phyloP scores from a whole-genome alignment of 2,888 invertebrate species.

The Salticus scenicus region DNA sequence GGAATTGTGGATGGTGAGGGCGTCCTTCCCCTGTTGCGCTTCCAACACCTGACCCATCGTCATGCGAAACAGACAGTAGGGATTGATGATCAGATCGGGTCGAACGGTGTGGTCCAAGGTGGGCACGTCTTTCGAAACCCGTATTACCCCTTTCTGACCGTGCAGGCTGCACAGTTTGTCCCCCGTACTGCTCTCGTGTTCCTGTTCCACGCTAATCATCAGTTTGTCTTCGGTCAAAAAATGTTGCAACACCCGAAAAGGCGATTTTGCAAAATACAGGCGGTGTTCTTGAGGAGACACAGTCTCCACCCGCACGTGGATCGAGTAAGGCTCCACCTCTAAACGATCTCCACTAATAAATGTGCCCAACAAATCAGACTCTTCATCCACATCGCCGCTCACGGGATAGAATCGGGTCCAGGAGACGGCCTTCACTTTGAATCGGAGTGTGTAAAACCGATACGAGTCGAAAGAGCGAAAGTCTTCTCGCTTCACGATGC shows the following conservation, averaged over 20 bases:
- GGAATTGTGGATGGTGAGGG: background rate
- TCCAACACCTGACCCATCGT: conserved; percentile 37
- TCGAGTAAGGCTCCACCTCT: background rate
- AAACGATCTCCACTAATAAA: background rate
- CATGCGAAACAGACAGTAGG: conserved; percentile 20
- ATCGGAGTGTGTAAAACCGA: background rate
- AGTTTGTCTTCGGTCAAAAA: background rate
- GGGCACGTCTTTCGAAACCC: background rate
- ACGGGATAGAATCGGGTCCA: background rate
- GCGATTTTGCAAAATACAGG: background rate
- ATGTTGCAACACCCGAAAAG: background rate
- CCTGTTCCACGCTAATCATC: background rate
- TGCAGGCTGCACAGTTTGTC: conserved; percentile 26
- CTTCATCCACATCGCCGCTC: background rate
- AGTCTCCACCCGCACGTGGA: background rate
- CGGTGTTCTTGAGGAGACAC: background rate
- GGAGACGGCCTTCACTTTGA: background rate
- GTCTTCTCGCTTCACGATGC: background rate
- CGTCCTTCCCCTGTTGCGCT: conserved; percentile 21
- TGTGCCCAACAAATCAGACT: background rate
- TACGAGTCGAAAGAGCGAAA: background rate
- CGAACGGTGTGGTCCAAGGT: background rate
- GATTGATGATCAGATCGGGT: conserved; percentile 10
- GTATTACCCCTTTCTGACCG: conserved; percentile 31
- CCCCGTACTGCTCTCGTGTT: background rate